phyloP scores from a whole-genome alignment of 2,113 vertebrate genomes.

The Siphamia tubifer region DNA sequence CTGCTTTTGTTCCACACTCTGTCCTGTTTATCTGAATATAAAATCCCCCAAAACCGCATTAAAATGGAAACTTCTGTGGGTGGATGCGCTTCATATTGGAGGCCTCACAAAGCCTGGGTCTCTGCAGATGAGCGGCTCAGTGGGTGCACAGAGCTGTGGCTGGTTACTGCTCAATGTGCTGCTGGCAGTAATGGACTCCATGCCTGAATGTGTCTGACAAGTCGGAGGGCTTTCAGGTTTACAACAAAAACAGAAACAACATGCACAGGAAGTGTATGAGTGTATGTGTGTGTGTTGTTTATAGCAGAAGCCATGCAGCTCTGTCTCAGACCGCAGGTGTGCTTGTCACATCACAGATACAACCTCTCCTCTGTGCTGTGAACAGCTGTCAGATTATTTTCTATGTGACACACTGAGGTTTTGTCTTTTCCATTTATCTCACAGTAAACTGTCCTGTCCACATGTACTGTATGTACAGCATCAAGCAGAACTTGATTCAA shows the following conservation, averaged over 20 bases:
- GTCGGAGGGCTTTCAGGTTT: background rate
- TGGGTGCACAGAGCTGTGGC: constrained; percentile 15
- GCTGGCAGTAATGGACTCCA: constrained; percentile 28
- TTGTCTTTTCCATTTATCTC: constrained; percentile 7
- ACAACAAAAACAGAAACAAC: background rate
- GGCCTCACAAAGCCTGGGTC: background rate
- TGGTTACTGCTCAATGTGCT: constrained; percentile 23
- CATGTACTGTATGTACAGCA: background rate
- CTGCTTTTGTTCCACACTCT: background rate
- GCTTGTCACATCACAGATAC: constrained; percentile 13
- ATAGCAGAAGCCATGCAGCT: background rate
- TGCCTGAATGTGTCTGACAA: constrained; percentile 27
- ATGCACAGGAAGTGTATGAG: background rate
- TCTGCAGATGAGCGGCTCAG: background rate
- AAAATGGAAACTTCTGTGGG: background rate
- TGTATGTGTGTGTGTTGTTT: background rate
- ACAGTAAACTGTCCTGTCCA: background rate
- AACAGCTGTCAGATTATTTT: constrained; percentile 34
- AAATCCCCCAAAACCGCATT: background rate
- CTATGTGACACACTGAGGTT: constrained; percentile 7
- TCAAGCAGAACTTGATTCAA: too few species aligned
- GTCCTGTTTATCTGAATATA: background rate
- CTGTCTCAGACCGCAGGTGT: constrained; percentile 14
- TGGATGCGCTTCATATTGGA: constrained; percentile 1
- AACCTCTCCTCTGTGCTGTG: background rate